Percentiles rank a stretch among this genome's conserved stretches.
Evolutionary conservation across 2,888 invertebrate genomes (phyloP).

Genomic region (Rotaria magnacalcarata): DNA sequence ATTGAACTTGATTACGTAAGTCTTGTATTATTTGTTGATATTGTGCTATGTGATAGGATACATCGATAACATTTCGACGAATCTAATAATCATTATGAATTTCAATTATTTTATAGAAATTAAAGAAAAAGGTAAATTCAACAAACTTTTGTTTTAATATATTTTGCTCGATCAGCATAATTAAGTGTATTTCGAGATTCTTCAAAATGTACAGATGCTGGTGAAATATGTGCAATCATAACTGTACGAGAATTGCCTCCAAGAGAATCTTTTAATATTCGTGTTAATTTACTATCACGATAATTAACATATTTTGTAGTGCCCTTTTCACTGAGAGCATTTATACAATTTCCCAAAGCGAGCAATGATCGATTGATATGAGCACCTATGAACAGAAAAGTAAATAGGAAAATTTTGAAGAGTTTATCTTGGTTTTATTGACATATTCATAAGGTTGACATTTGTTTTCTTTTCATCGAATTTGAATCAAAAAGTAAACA

Average conservation of each 20-base stretch:
- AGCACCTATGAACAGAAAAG: conserved; percentile 63
- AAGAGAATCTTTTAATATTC: conserved; percentile 67
- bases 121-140: no score
- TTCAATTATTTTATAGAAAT: no score
- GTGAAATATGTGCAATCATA: conserved; percentile 91
- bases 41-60: conserved; percentile 75
- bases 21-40: conserved; percentile 77
- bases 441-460: not conserved
- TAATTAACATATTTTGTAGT: conserved; percentile 76
- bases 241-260: conserved; percentile 84
- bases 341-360: conserved; percentile 89
- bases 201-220: conserved; percentile 75
- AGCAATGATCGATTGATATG: conserved; percentile 84
- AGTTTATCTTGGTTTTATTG: conserved; percentile 62
- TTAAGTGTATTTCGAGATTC: conserved; percentile 86
- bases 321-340: conserved; percentile 72
- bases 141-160: conserved; percentile 79
- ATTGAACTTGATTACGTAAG: conserved; percentile 73
- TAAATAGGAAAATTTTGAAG: conserved; percentile 65
- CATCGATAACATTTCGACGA: conserved; percentile 67
- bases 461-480: not conserved
- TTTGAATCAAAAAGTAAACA: not conserved
- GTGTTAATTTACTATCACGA: conserved; percentile 86
- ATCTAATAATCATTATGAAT: not conserved
- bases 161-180: conserved; percentile 86